Percentiles rank a stretch among this genome's conserved stretches.
Evolutionary conservation across 2,113 vertebrate species (phyloP).

Genomic region (Corythoichthys intestinalis): DNA sequence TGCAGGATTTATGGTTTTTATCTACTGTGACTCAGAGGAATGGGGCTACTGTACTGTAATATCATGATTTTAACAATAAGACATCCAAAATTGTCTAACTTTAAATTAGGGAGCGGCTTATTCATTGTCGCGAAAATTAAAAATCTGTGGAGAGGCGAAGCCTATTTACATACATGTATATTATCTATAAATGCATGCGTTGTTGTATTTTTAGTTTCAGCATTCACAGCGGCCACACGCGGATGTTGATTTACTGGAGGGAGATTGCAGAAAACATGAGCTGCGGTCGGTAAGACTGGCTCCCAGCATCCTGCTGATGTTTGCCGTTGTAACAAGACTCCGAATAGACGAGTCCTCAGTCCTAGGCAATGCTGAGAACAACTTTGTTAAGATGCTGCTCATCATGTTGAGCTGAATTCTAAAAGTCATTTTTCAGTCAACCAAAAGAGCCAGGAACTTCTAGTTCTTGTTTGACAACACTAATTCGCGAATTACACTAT

Average conservation of each 20-base stretch:
- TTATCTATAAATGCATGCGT: too few species aligned
- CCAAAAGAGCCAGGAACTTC: neutral
- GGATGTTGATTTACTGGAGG: slow-evolving; percentile 22
- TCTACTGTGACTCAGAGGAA: neutral
- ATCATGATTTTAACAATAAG: too few species aligned
- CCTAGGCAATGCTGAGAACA: slow-evolving; percentile 18
- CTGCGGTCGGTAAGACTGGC: slow-evolving; percentile 46
- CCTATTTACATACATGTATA: too few species aligned
- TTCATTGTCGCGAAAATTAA: too few species aligned
- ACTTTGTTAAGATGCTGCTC: slow-evolving; percentile 19
- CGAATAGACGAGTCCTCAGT: slow-evolving; percentile 29
- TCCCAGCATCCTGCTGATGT: slow-evolving; percentile 40
- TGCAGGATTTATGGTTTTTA: neutral
- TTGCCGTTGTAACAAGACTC: slow-evolving; percentile 76
- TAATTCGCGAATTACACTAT: too few species aligned
- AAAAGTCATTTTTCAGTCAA: slow-evolving; percentile 10
- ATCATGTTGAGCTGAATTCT: slow-evolving; percentile 17
- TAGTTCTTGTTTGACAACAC: too few species aligned
- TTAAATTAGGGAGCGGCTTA: too few species aligned
- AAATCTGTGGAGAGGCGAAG: too few species aligned
- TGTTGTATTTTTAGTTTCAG: neutral
- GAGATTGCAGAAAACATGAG: slow-evolving; percentile 14
- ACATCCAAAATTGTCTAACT: too few species aligned
- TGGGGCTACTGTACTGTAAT: neutral
- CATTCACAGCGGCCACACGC: slow-evolving; percentile 7